Base-by-base conservation (phyloP, 1,140 invertebrate species). In the Cotesia glomerata region DNA sequence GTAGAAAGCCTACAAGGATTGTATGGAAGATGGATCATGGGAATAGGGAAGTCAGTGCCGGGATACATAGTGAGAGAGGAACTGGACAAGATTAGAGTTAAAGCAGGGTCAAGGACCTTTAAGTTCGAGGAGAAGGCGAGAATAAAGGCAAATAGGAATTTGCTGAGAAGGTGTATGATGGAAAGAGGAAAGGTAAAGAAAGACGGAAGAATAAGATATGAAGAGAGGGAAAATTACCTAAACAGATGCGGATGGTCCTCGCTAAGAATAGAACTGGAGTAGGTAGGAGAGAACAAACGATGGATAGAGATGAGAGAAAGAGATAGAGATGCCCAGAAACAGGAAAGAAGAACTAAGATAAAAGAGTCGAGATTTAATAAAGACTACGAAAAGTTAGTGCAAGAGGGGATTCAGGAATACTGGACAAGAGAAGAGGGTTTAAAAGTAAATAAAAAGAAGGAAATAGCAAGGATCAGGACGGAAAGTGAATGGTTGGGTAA, bases 11-110 rank as follows among this genome's bases (percentile, higher is more conserved):
- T n/a, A n/a, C n/a, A n/a, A n/a, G n/a, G n/a, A n/a, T n/a, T n/a
- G n/a, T n/a, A n/a, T n/a, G n/a, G n/a, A n/a, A n/a, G n/a, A n/a
- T n/a, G n/a, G n/a, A n/a, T n/a, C n/a, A n/a, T n/a, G n/a, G n/a
- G n/a, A n/a, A n/a, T n/a, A n/a, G n/a, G n/a, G n/a, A n/a, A n/a
- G n/a, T n/a, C n/a, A n/a, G n/a, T n/a, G n/a, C n/a, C n/a, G n/a
- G n/a, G n/a, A n/a, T n/a, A n/a, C n/a, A n/a, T n/a, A n/a, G n/a
- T n/a, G n/a, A n/a, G n/a, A n/a, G n/a, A n/a, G n/a, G n/a, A n/a
- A n/a, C n/a, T n/a, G n/a, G 8, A 18, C 68, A 5, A 64, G 71
- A 16, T 35, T 74, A 35, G 69, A 69, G 39, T 45, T 64, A 62
- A 35, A 18, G 18, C 18, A 2, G 18, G 18, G 2, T 0, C 18